Evolutionary conservation across 2,113 vertebrate genomes (phyloP).

Genomic region (Semnopithecus entellus): DNA sequence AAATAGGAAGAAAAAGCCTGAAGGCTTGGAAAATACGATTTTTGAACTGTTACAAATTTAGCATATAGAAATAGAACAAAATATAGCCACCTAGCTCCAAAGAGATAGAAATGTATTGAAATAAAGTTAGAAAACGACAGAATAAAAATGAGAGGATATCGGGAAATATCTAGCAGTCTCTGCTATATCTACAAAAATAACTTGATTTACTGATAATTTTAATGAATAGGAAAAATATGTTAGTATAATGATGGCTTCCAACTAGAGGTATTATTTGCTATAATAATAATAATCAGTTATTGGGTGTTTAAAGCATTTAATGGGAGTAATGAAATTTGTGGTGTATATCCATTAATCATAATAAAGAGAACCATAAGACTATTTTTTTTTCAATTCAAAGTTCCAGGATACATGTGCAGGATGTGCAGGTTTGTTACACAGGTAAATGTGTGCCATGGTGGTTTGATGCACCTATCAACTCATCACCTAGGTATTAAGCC

Average conservation of each 20-base stretch:
- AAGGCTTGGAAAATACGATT: background rate
- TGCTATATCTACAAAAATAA: background rate
- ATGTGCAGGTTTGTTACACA: no score
- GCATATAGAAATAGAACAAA: background rate
- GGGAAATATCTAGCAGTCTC: background rate
- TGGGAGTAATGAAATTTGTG: background rate
- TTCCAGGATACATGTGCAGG: no score
- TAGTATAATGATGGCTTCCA: background rate
- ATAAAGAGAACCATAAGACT: background rate
- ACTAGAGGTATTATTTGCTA: background rate
- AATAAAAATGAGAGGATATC: background rate
- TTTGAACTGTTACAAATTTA: background rate
- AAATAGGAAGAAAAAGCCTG: background rate
- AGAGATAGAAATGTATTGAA: background rate
- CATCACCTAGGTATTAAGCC: no score
- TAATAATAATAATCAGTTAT: background rate
- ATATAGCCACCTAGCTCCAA: background rate
- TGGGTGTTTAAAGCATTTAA: background rate
- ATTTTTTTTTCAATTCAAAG: background rate
- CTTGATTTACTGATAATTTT: constrained; percentile 10
- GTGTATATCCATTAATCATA: background rate
- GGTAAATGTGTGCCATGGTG: no score
- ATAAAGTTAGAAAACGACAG: background rate
- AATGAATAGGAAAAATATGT: background rate
- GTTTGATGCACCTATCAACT: no score